A percentile compares a stretch with the other conserved stretches of the same genome.
Evolutionary conservation across 2,113 vertebrate genomes (phyloP).

Genomic region (Tupaia tana): DNA sequence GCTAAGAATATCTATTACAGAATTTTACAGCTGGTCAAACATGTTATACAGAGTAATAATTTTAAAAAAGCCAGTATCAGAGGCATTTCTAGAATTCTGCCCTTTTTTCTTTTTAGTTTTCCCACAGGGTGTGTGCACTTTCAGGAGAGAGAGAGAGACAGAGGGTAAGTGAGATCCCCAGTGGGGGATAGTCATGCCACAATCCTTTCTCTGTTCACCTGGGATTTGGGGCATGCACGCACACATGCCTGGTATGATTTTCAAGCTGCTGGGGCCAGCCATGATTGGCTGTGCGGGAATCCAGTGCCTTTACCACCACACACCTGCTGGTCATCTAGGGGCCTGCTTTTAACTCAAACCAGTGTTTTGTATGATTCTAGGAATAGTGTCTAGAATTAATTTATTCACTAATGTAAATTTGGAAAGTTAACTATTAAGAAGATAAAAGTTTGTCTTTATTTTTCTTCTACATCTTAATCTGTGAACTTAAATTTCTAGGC

Average conservation of each 20-base stretch:
- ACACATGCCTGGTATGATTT: too few species aligned
- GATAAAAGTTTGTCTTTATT: background rate
- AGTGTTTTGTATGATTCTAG: conserved; percentile 33
- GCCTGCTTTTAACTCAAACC: background rate
- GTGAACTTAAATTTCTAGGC: conserved; percentile 28
- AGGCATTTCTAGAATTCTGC: background rate
- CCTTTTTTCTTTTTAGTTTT: too few species aligned
- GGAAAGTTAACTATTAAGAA: conserved; percentile 43
- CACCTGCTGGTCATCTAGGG: too few species aligned
- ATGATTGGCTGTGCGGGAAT: too few species aligned
- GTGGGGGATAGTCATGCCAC: too few species aligned
- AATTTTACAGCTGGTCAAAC: conserved; percentile 49
- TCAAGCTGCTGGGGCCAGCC: too few species aligned
- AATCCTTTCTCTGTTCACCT: too few species aligned
- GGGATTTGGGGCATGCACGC: too few species aligned
- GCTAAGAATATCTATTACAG: background rate
- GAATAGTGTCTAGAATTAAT: conserved; percentile 1
- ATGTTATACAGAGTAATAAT: conserved; percentile 37
- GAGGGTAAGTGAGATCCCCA: too few species aligned
- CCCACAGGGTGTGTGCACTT: too few species aligned
- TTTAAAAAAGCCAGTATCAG: background rate
- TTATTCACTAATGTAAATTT: background rate
- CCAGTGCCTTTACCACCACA: too few species aligned
- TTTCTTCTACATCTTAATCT: background rate
- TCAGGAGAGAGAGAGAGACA: too few species aligned